Percentiles rank a stretch among this genome's conserved stretches.
Conservation (phyloP, 1,140 invertebrate species). For the Scaptomyza montana region DNA sequence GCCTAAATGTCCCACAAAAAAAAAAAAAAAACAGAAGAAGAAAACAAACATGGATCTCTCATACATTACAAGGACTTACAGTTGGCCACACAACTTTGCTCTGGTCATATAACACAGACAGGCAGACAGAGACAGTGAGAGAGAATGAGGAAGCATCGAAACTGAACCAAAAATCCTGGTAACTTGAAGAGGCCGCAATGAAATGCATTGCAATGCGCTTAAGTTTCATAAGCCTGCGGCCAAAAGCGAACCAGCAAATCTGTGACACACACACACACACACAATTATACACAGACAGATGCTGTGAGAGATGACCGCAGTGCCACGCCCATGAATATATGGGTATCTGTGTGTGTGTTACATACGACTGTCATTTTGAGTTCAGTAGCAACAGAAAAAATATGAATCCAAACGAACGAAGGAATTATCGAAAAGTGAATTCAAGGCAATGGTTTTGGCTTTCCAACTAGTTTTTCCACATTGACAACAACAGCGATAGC, state of each 20-base stretch:
- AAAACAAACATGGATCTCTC: constrained; percentile 23
- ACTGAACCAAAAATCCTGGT: constrained; percentile 25
- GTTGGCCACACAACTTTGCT: constrained; percentile 46
- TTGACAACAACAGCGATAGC: no score
- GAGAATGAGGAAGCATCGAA: constrained; percentile 14
- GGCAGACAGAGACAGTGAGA: no score
- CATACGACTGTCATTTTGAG: constrained; percentile 48
- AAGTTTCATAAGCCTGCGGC: constrained; percentile 72
- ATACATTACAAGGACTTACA: constrained; percentile 46
- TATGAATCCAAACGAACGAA: constrained; percentile 19
- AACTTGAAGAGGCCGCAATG: constrained; percentile 51
- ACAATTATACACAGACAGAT: constrained; percentile 14
- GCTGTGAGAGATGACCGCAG: constrained; percentile 32
- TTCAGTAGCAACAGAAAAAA: constrained; percentile 17
- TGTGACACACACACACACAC: constrained; percentile 31
- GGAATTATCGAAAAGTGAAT: constrained; percentile 81
- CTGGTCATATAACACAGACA: constrained; percentile 36
- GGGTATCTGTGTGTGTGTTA: constrained; percentile 29
- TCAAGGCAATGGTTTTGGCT: constrained; percentile 61
- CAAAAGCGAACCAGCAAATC: constrained; percentile 38
- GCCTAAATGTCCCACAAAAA: constrained; percentile 16
- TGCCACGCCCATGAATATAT: constrained; percentile 44
- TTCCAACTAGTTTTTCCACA: constrained; percentile 6
- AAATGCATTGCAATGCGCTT: constrained; percentile 62
- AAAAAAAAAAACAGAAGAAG: constrained; percentile 3